These are phyloP conservation scores for Ganaspis sp. DNA, from an alignment of 1,140 invertebrate species.

Conservation along the genomic window DNA sequence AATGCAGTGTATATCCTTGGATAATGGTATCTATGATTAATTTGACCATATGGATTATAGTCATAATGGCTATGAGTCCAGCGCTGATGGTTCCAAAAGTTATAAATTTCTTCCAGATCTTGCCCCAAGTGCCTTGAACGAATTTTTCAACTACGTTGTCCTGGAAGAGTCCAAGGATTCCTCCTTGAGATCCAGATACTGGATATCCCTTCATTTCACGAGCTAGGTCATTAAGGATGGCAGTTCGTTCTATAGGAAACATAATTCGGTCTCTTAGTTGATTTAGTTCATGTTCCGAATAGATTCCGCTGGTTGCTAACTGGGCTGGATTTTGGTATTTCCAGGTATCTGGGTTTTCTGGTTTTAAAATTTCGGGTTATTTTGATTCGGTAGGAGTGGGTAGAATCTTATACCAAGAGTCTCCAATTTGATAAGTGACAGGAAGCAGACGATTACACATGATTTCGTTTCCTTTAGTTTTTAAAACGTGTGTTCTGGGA, in stretches of 20 bases:
- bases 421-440: not conserved
- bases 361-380: not conserved
- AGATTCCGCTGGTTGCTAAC: slow-evolving; percentile 28
- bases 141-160: not conserved
- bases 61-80: not conserved
- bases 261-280: not conserved
- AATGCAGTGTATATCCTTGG: not conserved
- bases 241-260: not conserved
- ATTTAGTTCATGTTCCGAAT: not conserved
- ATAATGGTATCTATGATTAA: not conserved
- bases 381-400: not conserved
- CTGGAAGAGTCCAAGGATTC: not conserved
- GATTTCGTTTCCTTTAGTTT: not conserved
- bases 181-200: not conserved
- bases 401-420: slow-evolving; percentile 25
- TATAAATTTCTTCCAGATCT: not conserved
- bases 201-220: not conserved
- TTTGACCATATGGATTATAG: not conserved
- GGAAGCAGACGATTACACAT: slow-evolving; percentile 35
- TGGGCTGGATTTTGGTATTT: slow-evolving; percentile 22
- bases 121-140: not conserved
- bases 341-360: not conserved
- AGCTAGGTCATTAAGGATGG: not conserved
- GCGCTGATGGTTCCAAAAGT: not conserved
- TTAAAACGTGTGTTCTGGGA: slow-evolving; percentile 42